These are phyloP conservation scores for Drosophila bifasciata DNA, from an alignment of 1,140 invertebrate species.

Conservation along the genomic window DNA sequence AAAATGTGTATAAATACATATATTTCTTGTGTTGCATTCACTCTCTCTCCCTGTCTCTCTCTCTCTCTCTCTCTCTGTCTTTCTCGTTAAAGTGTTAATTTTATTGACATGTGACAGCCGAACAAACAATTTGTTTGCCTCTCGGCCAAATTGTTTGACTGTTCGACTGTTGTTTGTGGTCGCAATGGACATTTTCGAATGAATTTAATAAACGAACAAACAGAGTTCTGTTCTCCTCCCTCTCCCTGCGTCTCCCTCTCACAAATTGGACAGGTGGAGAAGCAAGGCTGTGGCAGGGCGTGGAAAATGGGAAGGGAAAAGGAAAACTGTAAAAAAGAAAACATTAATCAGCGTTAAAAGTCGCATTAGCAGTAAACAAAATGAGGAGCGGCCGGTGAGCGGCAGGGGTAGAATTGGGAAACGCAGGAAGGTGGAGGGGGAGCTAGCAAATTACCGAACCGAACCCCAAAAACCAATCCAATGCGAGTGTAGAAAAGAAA, in stretches of 20 bases:
- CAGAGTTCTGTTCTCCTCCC: constrained; percentile 1
- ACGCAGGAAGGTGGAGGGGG: background rate
- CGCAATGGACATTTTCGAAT: constrained; percentile 65
- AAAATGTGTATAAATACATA: constrained; percentile 16
- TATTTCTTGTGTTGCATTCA: background rate
- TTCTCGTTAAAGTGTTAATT: constrained; percentile 73
- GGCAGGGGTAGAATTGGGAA: background rate
- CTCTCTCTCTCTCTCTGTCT: background rate
- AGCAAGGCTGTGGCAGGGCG: background rate
- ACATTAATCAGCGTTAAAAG: constrained; percentile 83
- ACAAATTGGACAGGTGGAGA: constrained; percentile 46
- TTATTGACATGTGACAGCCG: constrained; percentile 78
- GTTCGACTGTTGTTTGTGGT: constrained; percentile 54
- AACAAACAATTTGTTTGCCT: constrained; percentile 68
- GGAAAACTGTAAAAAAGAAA: constrained; percentile 55
- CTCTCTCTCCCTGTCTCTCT: no score
- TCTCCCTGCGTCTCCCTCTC: background rate
- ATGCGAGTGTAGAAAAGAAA: constrained; percentile 11
- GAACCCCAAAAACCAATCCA: constrained; percentile 42
- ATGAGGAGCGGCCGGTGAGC: constrained; percentile 44
- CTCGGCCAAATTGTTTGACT: constrained; percentile 54
- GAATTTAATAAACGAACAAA: constrained; percentile 62
- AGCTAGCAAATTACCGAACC: constrained; percentile 58
- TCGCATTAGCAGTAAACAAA: constrained; percentile 79
- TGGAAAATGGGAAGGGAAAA: constrained; percentile 24